These are phyloP conservation scores for Dicycla oo DNA, from an alignment of 2,888 invertebrate genomes.

Conservation along the genomic window DNA sequence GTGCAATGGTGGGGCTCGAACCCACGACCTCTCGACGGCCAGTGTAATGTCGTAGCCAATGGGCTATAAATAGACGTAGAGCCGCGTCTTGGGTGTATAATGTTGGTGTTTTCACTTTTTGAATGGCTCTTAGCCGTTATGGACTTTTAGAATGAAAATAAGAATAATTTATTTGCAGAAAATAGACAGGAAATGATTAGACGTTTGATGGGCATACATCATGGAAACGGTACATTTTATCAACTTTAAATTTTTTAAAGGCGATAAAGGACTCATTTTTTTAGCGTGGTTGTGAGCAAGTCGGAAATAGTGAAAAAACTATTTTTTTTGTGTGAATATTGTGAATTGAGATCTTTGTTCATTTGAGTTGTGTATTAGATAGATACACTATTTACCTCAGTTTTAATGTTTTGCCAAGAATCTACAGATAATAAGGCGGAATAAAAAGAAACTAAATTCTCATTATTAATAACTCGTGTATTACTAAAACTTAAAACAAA, in stretches of 20 bases:
- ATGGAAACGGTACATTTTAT: too few species aligned
- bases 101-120: slow-evolving; percentile 36
- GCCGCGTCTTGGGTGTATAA: neutral
- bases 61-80: slow-evolving; percentile 26
- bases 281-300: too few species aligned
- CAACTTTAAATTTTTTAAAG: neutral
- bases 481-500: slow-evolving; percentile 67
- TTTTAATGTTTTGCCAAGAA: neutral
- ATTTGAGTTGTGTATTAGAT: too few species aligned
- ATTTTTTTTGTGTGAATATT: neutral
- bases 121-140: neutral
- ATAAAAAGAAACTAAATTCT: slow-evolving; percentile 49
- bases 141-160: neutral
- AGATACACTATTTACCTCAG: neutral
- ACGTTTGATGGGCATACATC: neutral
- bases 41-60: neutral
- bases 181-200: neutral
- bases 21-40: slow-evolving; percentile 31
- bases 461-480: slow-evolving; percentile 62
- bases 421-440: neutral
- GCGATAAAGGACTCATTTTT: too few species aligned
- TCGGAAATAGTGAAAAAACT: too few species aligned
- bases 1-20: slow-evolving; percentile 30
- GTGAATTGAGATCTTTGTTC: too few species aligned
- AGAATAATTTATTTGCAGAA: neutral